Evolutionary conservation across 2,888 invertebrate genomes (phyloP).

Genomic region (Osmoderma eremita): DNA sequence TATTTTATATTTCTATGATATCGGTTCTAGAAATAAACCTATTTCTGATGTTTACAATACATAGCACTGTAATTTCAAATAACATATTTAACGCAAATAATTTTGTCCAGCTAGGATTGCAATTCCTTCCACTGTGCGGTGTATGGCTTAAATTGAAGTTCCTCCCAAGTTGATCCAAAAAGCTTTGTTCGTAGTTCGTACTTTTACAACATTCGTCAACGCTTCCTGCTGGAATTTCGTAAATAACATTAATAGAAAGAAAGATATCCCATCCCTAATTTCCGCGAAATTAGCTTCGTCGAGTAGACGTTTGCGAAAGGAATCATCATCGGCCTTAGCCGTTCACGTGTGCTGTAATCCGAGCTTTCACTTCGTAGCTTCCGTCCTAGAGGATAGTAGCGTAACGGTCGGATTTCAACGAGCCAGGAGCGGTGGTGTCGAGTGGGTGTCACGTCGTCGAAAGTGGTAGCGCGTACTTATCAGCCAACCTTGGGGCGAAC

Average conservation of each 20-base stretch:
- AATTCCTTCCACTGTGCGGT: too few species aligned
- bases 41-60: too few species aligned
- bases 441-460: constrained; percentile 12
- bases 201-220: too few species aligned
- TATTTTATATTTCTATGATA: too few species aligned
- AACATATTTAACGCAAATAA: too few species aligned
- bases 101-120: too few species aligned
- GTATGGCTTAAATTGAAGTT: too few species aligned
- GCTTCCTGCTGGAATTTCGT: too few species aligned
- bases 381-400: constrained; percentile 9
- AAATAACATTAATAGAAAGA: too few species aligned
- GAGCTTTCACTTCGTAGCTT: constrained; percentile 19
- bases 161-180: background rate
- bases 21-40: too few species aligned
- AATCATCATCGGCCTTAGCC: constrained; percentile 10
- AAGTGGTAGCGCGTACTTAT: constrained; percentile 16
- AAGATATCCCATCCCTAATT: background rate
- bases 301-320: constrained; percentile 22
- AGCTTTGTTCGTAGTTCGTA: too few species aligned
- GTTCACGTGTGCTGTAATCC: constrained; percentile 12
- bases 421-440: background rate
- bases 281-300: constrained; percentile 24
- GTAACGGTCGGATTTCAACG: constrained; percentile 2
- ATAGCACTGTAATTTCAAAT: too few species aligned
- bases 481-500: constrained; percentile 7